Percentiles rank a stretch among this genome's conserved stretches.
Conservation (phyloP, 2,888 invertebrate genomes). For the Labia minor region DNA sequence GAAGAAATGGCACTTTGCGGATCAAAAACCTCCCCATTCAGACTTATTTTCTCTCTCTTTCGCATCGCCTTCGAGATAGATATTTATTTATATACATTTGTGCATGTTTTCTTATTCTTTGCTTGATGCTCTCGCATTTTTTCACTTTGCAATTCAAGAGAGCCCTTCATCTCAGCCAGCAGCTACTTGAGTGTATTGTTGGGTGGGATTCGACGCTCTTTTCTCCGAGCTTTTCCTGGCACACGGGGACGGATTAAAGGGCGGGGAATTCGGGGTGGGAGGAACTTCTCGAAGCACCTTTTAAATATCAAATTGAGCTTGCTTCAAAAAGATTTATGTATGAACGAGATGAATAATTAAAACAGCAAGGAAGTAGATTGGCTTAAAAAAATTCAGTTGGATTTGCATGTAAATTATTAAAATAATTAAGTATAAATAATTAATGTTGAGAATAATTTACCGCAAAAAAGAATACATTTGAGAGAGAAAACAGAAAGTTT, state of each 20-base stretch:
- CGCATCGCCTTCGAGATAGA: background rate
- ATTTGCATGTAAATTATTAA: too few relatives aligned
- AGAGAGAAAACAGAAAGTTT: too few relatives aligned
- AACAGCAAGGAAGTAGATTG: too few relatives aligned
- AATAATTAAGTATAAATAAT: too few relatives aligned
- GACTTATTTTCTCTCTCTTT: background rate
- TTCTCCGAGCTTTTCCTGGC: background rate
- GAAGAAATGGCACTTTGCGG: background rate
- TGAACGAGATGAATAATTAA: too few relatives aligned
- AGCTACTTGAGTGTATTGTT: background rate
- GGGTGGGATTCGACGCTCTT: background rate
- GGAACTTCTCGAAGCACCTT: too few relatives aligned
- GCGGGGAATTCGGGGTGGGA: background rate
- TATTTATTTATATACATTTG: conserved; percentile 4
- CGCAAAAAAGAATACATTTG: too few relatives aligned
- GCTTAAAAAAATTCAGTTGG: too few relatives aligned
- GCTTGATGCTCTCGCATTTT: background rate
- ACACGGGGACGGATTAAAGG: background rate
- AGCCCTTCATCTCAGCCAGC: background rate
- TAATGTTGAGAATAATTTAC: too few relatives aligned
- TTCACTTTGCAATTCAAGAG: conserved; percentile 8
- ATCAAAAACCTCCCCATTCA: background rate
- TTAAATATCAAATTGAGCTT: too few relatives aligned
- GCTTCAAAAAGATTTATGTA: too few relatives aligned
- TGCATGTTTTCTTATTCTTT: conserved; percentile 7